Evolutionary conservation across 2,888 invertebrate species (phyloP), one percentile per base, ranked within the genome.

Genomic region (Ornithoptera alexandrae): DNA sequence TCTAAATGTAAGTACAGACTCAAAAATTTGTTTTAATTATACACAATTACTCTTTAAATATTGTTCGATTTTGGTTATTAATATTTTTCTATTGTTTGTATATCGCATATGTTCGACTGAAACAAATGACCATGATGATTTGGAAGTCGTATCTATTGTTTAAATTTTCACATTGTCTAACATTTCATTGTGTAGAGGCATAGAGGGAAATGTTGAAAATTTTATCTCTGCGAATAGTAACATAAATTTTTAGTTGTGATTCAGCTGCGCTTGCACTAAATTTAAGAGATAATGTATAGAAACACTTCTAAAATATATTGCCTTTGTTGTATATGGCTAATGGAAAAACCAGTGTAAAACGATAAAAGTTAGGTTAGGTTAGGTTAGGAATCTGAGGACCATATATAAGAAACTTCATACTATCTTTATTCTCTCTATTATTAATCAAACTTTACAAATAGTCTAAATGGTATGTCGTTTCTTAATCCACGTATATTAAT

Each of bases 81-180:
- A 15, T 46, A 46, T 46, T 46, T 46, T 46, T 46, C 46, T 46
- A 46, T 46, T 46, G 46, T 46, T 12, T 15, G 22, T 6, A 39
- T 53, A 62, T 62, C 62, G 65, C 59, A 59, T 66, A 70, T 59
- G 57, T 42, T 36, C 20, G n/a, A 46, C 53, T 57, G 46, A 42
- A 69, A 69, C 65, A 69, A 66, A 65, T 58, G 46, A 62, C 61
- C 15, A 62, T 18, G 39, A 56, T 22, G 56, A 56, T 69, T 62
- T 46, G 24, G 62, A 58, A 62, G 63, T 59, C 20, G 63, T 64
- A 63, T n/a, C 64, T 57, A 64, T 68, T 68, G 68, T 68, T 64
- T 50, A n/a, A 46, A 68, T 53, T 36, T 60, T 58, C 53, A 64
- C 64, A 64, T 68, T 63, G 62, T 68, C 62, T 63, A 64, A 36